Percentiles rank a stretch among this genome's conserved stretches.
Conservation (phyloP, 2,797 vertebrate species). For the Galagoides demidoff region DNA sequence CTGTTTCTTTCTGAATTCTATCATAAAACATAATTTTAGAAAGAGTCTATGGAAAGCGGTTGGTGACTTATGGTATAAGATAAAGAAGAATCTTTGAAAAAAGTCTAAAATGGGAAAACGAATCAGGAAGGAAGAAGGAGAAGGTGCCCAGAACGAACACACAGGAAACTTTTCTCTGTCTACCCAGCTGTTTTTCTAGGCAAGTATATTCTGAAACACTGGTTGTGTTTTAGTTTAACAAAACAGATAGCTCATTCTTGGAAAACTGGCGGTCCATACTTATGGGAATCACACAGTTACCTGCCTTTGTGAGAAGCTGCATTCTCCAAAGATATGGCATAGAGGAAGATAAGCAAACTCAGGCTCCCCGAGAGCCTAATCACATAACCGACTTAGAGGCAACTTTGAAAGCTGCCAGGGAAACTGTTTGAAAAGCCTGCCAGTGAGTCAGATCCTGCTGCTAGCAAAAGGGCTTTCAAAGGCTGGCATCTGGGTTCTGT, state of each 20-base stretch:
- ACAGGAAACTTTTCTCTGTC: neutral
- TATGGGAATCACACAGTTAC: neutral
- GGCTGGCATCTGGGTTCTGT: constrained; percentile 66
- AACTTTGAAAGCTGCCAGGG: constrained; percentile 74
- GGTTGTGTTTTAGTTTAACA: constrained; percentile 45
- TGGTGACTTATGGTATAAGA: neutral
- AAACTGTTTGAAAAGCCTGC: constrained; percentile 76
- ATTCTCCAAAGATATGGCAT: constrained; percentile 36
- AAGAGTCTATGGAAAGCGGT: neutral
- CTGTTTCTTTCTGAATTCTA: neutral
- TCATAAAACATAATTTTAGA: neutral
- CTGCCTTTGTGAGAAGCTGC: constrained; percentile 57
- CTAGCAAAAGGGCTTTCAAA: constrained; percentile 78
- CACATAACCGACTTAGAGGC: constrained; percentile 54
- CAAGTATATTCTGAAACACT: neutral
- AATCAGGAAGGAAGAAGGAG: neutral
- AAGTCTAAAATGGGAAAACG: neutral
- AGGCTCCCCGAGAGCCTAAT: constrained; percentile 72
- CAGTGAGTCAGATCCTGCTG: constrained; percentile 77
- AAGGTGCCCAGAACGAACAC: neutral
- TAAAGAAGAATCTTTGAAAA: constrained; percentile 20
- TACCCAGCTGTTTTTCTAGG: neutral
- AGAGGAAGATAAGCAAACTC: constrained; percentile 62
- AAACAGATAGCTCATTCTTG: constrained; percentile 32
- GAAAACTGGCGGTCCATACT: neutral